phyloP scores from a whole-genome alignment of 1,140 invertebrate genomes.

The Aleiodes sp. region DNA sequence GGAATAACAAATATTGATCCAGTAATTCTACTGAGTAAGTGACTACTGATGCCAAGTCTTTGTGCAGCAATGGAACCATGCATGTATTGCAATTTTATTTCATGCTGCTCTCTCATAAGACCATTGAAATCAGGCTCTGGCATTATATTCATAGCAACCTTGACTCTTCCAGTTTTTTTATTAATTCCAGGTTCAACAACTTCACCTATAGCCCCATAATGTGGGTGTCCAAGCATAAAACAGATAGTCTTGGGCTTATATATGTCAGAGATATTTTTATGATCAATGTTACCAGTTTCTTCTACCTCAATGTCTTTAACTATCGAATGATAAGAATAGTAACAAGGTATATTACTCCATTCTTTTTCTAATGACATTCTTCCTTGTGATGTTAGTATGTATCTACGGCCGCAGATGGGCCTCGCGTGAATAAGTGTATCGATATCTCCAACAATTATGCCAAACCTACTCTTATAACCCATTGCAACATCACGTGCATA shows the following conservation, averaged over 20 bases:
- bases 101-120: constrained; percentile 40
- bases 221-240: constrained; percentile 81
- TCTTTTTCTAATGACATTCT: constrained; percentile 75
- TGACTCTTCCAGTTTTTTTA: constrained; percentile 66
- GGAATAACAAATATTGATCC: constrained; percentile 77
- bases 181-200: constrained; percentile 60
- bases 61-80: constrained; percentile 59
- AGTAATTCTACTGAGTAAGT: constrained; percentile 84
- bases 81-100: constrained; percentile 51
- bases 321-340: constrained; percentile 77
- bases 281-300: constrained; percentile 54
- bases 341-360: constrained; percentile 69
- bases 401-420: constrained; percentile 75
- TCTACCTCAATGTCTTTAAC: constrained; percentile 72
- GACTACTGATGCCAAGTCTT: constrained; percentile 71
- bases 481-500: constrained; percentile 39
- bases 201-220: constrained; percentile 82
- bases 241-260: constrained; percentile 74
- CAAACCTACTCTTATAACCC: constrained; percentile 73
- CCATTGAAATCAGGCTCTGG: constrained; percentile 64
- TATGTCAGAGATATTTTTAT: constrained; percentile 73
- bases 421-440: constrained; percentile 78
- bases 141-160: constrained; percentile 64
- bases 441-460: constrained; percentile 80
- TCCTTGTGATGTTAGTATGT: constrained; percentile 67